Base-by-base conservation (phyloP, 2,888 invertebrate genomes). In the Eupithecia inturbata region DNA sequence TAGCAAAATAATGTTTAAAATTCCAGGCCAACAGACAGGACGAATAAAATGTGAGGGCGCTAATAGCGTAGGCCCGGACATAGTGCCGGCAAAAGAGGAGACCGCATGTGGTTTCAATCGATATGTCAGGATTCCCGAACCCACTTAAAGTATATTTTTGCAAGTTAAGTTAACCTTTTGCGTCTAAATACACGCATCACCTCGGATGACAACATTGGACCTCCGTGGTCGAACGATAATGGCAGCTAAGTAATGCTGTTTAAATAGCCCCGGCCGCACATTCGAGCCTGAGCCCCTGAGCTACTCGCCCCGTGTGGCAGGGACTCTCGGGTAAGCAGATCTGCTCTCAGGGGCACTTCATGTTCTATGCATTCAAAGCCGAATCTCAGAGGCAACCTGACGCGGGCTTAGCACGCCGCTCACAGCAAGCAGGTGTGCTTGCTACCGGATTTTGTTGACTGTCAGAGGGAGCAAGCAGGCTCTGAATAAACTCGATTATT, bases 301-400 rank as follows among this genome's bases (percentile, higher is more conserved):
- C 67, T 41, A 45, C 67, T 67, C n/a, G 36, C 60, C 67, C 62
- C 62, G 67, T 70, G 70, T 68, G 60, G 53, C 31, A 22, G 31
- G 19, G 33, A 39, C 70, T 64, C 71, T 22, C 39, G 4, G 53
- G 77, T 78, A 78, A 77, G 78, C 72, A 78, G 81, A 80, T 80
- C 79, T 69, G 69, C 70, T 70, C 75, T 75, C 73, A 62, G 76
- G 63, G 74, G 68, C 75, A 77, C 79, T 83, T 82, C 82, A 84
- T 87, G 78, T 81, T 84, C 85, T 86, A 87, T 87, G 84, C 83
- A 87, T 85, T 83, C 78, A 82, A 83, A 85, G 80, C 79, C 78
- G 79, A 71, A 73, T 70, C 70, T 66, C 67, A 70, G 68, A 73
- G 45, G 57, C 26, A 70, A 68, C 67, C 73, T 73, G 73, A 74